Evolutionary conservation across 2,888 invertebrate genomes (phyloP), one percentile per base, ranked within the genome.

Genomic region (Dasysyrphus tricinctus): DNA sequence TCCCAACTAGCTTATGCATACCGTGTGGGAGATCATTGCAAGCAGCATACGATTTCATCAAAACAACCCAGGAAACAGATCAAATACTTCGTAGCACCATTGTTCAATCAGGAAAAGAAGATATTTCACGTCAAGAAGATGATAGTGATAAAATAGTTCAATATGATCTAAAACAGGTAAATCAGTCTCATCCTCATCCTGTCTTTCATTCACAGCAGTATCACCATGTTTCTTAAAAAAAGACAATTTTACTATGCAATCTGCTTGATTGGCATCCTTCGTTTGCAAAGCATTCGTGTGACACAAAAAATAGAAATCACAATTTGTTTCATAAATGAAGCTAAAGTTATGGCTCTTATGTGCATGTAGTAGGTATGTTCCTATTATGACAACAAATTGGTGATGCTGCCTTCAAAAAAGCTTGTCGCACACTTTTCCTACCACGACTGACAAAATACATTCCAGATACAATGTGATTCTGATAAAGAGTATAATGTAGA

Each of bases 1-100:
- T 88, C 14, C 88, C 89, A 6, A 79, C 34, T 2, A 79, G 37
- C 1, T 72, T 86, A 34, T 86, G 86, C 39, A 56, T 75, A 34
- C 29, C 86, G 3, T 86, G 86, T 49, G 78, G 78, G 8, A 54
- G 32, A 72, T 59, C 78, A 6, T 47, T 86, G 8, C 78, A 86
- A 37, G 59, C 65, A 73, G 74, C 78, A 1, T 86, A 79, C 24
- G 82, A 79, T 14, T 86, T 86, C 51, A 47, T 86, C 8, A 81
- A 82, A 79, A 42, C 59, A 3, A 42, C 86, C 6, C 19, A 8
- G 19, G 59, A 78, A 42, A 56, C 85, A 6, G 85, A 85, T 44
- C 24, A 49, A n/a, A n/a, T 63, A 3, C 63, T 85, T 5, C 85
- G 85, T 8, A 32, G 37, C 16, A 65, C 51, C 19, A 16, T 54